Conservation (phyloP, 92 coral and sea anemone species). For the Montipora capitata region DNA sequence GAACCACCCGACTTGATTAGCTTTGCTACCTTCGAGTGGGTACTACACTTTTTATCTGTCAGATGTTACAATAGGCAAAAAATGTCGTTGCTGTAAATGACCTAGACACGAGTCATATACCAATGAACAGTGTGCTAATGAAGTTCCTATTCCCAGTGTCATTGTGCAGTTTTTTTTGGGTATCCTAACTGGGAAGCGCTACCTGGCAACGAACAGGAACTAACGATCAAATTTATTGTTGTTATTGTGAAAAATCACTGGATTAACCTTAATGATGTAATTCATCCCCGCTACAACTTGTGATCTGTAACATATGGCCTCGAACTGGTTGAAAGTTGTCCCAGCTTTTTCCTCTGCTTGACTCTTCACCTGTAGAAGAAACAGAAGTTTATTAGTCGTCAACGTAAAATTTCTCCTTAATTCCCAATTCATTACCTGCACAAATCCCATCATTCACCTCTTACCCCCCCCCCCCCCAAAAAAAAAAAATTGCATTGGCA, state of each 20-base stretch:
- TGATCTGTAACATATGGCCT: slow-evolving; percentile 65
- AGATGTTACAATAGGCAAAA: too few species aligned
- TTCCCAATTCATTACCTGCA: not conserved
- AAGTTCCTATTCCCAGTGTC: not conserved
- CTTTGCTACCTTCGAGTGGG: too few species aligned
- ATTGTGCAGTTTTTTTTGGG: not conserved
- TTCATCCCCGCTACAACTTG: slow-evolving; percentile 93
- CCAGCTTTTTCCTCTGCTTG: slow-evolving; percentile 77
- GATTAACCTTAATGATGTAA: slow-evolving; percentile 88
- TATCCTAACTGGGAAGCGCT: not conserved
- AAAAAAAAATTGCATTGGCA: too few species aligned
- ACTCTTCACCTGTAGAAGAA: slow-evolving; percentile 69
- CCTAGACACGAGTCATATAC: too few species aligned
- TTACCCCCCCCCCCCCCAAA: too few species aligned
- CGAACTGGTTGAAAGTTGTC: slow-evolving; percentile 59
- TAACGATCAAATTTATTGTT: not conserved
- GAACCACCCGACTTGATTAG: too few species aligned
- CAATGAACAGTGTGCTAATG: not conserved
- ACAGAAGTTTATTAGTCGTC: not conserved
- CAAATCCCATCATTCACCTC: too few species aligned
- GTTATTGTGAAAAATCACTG: not conserved
- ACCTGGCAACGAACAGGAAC: not conserved
- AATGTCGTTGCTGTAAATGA: too few species aligned
- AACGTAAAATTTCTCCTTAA: not conserved
- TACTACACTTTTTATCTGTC: too few species aligned